Conservation (phyloP, 2,113 vertebrate species). For the Trinectes maculatus region DNA sequence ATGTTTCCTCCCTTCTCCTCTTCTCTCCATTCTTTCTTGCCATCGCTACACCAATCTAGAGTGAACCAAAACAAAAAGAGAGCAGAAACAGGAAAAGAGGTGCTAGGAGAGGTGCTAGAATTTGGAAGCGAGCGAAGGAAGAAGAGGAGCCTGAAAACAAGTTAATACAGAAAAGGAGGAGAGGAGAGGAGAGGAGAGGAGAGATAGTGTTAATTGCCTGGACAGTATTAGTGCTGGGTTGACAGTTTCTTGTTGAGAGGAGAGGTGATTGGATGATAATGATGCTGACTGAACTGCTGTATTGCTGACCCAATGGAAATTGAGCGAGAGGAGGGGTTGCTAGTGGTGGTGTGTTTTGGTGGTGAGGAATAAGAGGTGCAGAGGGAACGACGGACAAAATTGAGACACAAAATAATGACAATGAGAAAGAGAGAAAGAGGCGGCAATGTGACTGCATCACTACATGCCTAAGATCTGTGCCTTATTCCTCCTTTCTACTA, state of each 20-base stretch:
- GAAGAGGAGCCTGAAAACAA: conserved; percentile 54
- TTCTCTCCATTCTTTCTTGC: conserved; percentile 50
- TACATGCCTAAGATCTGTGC: not conserved
- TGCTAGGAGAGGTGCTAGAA: conserved; percentile 47
- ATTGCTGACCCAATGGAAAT: conserved; percentile 74
- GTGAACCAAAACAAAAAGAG: conserved; percentile 53
- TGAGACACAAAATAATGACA: conserved; percentile 18
- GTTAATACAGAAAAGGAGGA: conserved; percentile 36
- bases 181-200: conserved; percentile 4
- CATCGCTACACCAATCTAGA: conserved; percentile 61
- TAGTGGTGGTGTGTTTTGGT: conserved; percentile 20
- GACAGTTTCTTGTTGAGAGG: conserved; percentile 68
- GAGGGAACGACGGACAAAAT: conserved; percentile 30
- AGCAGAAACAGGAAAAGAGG: conserved; percentile 52
- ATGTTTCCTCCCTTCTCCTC: conserved; percentile 62
- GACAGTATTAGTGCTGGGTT: no score
- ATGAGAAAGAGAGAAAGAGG: not conserved
- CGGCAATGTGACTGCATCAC: not conserved
- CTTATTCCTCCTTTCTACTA: conserved; percentile 7
- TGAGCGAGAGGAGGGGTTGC: conserved; percentile 41
- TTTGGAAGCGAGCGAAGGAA: no score
- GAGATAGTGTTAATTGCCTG: conserved; percentile 68
- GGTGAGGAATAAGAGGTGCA: conserved; percentile 6
- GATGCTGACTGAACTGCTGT: conserved; percentile 70
- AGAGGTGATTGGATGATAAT: conserved; percentile 76